A percentile compares a stretch with the other conserved stretches of the same genome.
These are phyloP conservation scores for Phocoena sinus DNA, from an alignment of 2,113 vertebrate species.

Conservation along the genomic window DNA sequence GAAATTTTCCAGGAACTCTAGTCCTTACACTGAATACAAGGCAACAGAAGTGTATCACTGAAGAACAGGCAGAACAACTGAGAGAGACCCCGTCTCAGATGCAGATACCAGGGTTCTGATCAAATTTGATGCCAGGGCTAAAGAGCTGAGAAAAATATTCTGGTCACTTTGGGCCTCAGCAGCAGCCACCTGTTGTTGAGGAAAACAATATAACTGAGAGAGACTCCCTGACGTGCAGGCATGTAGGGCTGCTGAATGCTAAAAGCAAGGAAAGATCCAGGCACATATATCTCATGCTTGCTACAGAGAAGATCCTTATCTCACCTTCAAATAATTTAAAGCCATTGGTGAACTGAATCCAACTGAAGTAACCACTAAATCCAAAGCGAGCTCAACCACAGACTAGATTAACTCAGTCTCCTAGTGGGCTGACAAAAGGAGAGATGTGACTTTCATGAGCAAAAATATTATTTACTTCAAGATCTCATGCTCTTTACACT, in stretches of 20 bases:
- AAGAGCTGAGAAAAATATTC: not conserved
- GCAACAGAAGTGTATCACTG: not conserved
- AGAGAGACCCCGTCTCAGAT: not conserved
- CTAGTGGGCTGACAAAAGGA: not conserved
- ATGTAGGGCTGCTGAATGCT: not conserved
- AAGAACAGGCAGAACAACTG: not conserved
- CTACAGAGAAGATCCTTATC: not conserved
- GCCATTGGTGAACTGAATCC: not conserved
- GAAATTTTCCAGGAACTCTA: not conserved
- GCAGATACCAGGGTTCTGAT: not conserved
- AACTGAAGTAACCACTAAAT: not conserved
- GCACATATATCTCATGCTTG: not conserved
- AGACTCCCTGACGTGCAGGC: not conserved
- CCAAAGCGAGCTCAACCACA: not conserved
- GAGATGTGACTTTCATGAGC: not conserved
- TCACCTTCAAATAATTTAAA: not conserved
- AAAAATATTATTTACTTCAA: not conserved
- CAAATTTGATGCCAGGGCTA: not conserved
- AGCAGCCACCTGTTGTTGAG: not conserved
- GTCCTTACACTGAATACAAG: not conserved
- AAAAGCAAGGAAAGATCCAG: not conserved
- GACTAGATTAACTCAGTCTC: not conserved
- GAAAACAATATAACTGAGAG: not conserved
- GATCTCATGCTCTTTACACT: not conserved
- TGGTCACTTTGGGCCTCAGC: not conserved